Conservation (phyloP, 1,140 invertebrate species). For the Eufriesea mexicana region DNA sequence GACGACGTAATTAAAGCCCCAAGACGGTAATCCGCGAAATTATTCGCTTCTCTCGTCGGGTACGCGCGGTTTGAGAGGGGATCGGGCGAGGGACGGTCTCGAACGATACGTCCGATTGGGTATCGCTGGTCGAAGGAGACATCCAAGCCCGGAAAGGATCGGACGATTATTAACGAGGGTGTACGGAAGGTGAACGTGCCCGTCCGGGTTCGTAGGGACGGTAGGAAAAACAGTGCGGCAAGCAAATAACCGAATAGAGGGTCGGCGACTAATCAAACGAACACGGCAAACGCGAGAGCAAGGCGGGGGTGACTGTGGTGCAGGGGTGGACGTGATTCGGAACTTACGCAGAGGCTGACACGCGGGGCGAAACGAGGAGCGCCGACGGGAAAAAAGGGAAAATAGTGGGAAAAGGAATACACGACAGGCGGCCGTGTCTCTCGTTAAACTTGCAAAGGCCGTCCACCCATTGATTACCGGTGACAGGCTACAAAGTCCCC, state of each 20-base stretch:
- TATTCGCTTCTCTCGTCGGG: background rate
- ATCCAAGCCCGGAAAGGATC: background rate
- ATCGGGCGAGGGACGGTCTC: too few species aligned
- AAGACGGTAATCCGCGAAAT: background rate
- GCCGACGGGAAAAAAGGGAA: background rate
- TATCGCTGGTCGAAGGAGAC: too few species aligned
- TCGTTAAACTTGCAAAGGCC: slow-evolving; percentile 34
- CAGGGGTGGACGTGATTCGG: slow-evolving; percentile 16
- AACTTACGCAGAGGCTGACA: slow-evolving; percentile 12
- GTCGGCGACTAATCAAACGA: slow-evolving; percentile 34
- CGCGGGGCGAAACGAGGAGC: slow-evolving; percentile 2
- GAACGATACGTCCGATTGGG: too few species aligned
- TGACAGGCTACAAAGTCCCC: slow-evolving; percentile 42
- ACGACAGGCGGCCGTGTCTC: slow-evolving; percentile 14
- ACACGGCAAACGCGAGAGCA: background rate
- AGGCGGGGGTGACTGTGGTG: background rate
- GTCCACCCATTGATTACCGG: slow-evolving; percentile 38
- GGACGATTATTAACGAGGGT: too few species aligned
- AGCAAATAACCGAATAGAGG: background rate
- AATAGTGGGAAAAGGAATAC: background rate
- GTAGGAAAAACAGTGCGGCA: background rate
- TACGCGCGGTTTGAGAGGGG: too few species aligned
- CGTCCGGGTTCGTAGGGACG: background rate
- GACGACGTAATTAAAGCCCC: background rate
- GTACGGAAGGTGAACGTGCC: background rate